Evolutionary conservation across 2,113 vertebrate species (phyloP).

Genomic region (Notothenia rossii): DNA sequence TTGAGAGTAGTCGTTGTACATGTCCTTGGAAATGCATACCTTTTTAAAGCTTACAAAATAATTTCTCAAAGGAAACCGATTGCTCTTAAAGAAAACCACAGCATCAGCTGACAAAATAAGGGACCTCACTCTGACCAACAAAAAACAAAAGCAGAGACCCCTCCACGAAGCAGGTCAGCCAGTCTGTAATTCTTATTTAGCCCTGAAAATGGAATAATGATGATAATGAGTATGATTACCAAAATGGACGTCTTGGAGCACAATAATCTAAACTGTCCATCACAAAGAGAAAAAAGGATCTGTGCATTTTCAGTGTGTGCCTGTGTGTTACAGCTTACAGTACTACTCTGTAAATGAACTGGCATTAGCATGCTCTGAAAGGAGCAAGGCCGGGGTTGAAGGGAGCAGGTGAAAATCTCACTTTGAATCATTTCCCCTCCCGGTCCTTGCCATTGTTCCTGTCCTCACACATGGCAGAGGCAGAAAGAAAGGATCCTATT

Average conservation of each 20-base stretch:
- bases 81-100: background rate
- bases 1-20: background rate
- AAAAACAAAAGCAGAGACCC: constrained; percentile 36
- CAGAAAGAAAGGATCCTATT: constrained; percentile 83
- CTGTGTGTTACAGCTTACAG: constrained; percentile 75
- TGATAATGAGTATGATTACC: constrained; percentile 77
- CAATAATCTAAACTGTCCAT: constrained; percentile 77
- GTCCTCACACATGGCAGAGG: constrained; percentile 81
- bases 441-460: constrained; percentile 78
- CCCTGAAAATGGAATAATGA: constrained; percentile 73
- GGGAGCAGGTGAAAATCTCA: constrained; percentile 85
- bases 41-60: constrained; percentile 31
- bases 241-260: constrained; percentile 67
- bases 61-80: background rate
- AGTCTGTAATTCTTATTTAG: constrained; percentile 63
- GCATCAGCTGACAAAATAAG: background rate
- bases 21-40: background rate
- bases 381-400: constrained; percentile 72
- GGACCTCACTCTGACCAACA: constrained; percentile 10
- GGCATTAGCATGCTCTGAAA: constrained; percentile 84
- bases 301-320: constrained; percentile 46
- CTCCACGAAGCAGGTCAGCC: constrained; percentile 35
- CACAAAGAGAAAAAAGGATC: constrained; percentile 58
- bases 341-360: constrained; percentile 76
- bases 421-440: constrained; percentile 84